Base-by-base conservation (phyloP, 2,888 invertebrate species). In the Microctonus hyperodae region DNA sequence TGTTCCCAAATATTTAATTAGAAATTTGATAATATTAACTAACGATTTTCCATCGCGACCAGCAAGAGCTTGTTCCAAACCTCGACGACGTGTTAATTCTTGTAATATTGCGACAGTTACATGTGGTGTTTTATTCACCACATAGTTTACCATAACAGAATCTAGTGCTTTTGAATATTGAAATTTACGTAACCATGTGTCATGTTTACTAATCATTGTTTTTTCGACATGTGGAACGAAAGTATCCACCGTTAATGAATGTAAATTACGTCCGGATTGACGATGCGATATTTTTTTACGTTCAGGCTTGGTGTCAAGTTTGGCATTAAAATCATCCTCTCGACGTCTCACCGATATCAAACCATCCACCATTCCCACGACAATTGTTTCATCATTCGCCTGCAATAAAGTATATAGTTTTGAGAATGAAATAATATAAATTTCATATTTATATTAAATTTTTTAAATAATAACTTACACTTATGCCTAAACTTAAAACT, bases 311-410 rank as follows among this genome's bases (percentile, higher is more conserved):
- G 73, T 79, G 58, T 78, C 82, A 69, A 84, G 81, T 53, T 62
- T 67, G 2, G 78, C 73, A n/a, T n/a, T n/a, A n/a, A n/a, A n/a
- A 55, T 87, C 87, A 69, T 90, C 88, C 77, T 92, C 92, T 80
- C 93, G 87, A 79, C 93, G 90, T 77, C 91, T 90, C 68, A 98
- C 90, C 9, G 96, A 95, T 71, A 98, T 89, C 53, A 97, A 87
- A 53, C 97, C 97, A 85, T 97, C 96, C 9, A 93, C 90, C 91
- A 97, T 94, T 25, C 98, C 98, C 28, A 93, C 95, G 7, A 92
- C 95, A 70, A 98, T 81, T 0, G 93, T 91, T 79, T 93, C 92
- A 85, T 98, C 95, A 79, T 89, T 87, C 35, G 86, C 84, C 88
- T 89, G 76, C 11, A 84, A 80, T 67, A 40, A 68, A 16, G 63